Conservation (phyloP, 2,888 invertebrate genomes). For the Limnephilus auricula region DNA sequence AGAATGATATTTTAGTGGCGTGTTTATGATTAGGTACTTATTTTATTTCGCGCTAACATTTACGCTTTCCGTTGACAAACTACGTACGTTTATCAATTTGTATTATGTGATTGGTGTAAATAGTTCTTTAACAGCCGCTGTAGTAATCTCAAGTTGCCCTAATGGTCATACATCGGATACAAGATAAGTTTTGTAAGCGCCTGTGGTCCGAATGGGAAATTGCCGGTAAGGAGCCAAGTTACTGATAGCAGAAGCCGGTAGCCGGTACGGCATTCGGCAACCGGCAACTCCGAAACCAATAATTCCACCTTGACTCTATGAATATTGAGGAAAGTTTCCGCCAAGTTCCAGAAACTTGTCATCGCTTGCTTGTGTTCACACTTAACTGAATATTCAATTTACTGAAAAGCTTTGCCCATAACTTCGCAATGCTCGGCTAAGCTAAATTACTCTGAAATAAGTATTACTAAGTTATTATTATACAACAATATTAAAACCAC, state of each 20-base stretch:
- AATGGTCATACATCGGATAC: conserved; percentile 22
- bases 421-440: conserved; percentile 28
- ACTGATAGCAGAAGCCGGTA: neutral
- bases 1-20: neutral
- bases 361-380: conserved; percentile 52
- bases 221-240: neutral
- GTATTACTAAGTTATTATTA: conserved; percentile 20
- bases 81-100: neutral
- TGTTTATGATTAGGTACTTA: too few relatives aligned
- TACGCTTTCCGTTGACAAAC: neutral
- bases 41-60: neutral
- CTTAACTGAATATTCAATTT: conserved; percentile 52
- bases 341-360: conserved; percentile 50
- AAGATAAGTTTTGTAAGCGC: conserved; percentile 8
- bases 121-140: neutral
- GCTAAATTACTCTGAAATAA: conserved; percentile 29
- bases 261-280: neutral
- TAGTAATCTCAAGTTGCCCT: neutral
- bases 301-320: conserved; percentile 48
- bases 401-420: conserved; percentile 35
- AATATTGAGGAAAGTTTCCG: conserved; percentile 42
- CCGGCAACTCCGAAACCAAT: conserved; percentile 20
- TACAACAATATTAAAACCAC: neutral
- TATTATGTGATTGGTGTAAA: neutral
- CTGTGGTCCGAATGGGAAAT: conserved; percentile 6